phyloP scores from a whole-genome alignment of 2,113 vertebrate genomes.

The Lucifuga dentata region DNA sequence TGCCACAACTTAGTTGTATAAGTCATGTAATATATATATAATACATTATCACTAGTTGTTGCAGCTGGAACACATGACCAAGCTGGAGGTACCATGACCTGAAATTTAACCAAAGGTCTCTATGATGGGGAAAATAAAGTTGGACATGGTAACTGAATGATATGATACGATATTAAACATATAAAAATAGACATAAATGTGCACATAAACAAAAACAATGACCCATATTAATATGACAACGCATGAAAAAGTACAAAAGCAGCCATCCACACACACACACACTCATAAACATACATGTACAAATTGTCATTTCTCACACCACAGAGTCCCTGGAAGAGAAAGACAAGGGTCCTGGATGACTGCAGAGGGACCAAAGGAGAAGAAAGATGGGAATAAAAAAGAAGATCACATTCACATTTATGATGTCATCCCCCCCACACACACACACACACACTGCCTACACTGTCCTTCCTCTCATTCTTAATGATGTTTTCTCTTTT shows the following conservation, averaged over 20 bases:
- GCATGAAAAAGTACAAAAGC: not conserved
- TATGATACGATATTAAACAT: too few relatives aligned
- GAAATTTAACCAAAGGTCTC: too few relatives aligned
- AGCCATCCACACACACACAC: not conserved
- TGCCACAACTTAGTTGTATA: too few relatives aligned
- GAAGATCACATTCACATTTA: slow-evolving; percentile 57
- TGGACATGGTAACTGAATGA: too few relatives aligned
- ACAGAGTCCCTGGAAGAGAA: slow-evolving; percentile 2
- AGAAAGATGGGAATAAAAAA: slow-evolving; percentile 56
- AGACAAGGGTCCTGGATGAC: slow-evolving; percentile 38
- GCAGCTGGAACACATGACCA: too few relatives aligned
- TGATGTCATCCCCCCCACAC: slow-evolving; percentile 20
- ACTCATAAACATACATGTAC: not conserved
- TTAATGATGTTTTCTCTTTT: not conserved
- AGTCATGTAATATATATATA: too few relatives aligned
- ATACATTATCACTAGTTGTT: too few relatives aligned
- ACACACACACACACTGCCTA: not conserved
- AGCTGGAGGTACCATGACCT: too few relatives aligned
- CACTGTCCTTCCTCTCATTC: not conserved
- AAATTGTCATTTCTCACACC: slow-evolving; percentile 22
- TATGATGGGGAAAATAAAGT: too few relatives aligned
- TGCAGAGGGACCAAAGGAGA: slow-evolving; percentile 9
- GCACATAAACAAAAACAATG: slow-evolving; percentile 11
- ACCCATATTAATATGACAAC: slow-evolving; percentile 1
- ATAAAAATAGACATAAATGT: slow-evolving; percentile 8